These are phyloP conservation scores for Phymanthus crucifer DNA, from an alignment of 92 coral and sea anemone species.

Conservation along the genomic window DNA sequence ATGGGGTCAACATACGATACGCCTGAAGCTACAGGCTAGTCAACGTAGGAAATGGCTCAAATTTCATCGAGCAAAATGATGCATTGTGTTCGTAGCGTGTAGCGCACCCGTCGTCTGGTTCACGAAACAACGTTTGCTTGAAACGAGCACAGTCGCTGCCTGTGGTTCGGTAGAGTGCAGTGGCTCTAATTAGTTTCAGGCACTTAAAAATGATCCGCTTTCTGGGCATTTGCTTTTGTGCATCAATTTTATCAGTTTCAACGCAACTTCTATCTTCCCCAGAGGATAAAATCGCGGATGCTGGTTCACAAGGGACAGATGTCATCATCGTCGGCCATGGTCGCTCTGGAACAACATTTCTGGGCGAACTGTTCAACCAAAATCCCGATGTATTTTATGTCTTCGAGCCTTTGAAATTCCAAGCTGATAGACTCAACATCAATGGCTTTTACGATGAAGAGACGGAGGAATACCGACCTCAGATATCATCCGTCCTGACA, in stretches of 20 bases:
- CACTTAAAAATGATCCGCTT: background rate
- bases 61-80: no score
- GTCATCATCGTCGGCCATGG: background rate
- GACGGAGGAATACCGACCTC: background rate
- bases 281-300: background rate
- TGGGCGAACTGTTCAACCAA: constrained; percentile 3
- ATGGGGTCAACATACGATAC: no score
- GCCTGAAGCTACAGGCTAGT: no score
- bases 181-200: no score
- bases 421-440: background rate
- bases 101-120: no score
- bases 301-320: background rate
- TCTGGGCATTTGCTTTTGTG: background rate
- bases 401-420: constrained; percentile 60
- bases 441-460: constrained; percentile 23
- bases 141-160: no score
- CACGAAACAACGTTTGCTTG: no score
- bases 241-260: background rate
- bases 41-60: no score
- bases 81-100: no score
- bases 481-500: constrained; percentile 6
- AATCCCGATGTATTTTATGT: constrained; percentile 51
- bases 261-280: background rate
- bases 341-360: constrained; percentile 9
- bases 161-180: no score